Conservation (phyloP, 2,888 invertebrate species). For the Lycaena phlaeas region DNA sequence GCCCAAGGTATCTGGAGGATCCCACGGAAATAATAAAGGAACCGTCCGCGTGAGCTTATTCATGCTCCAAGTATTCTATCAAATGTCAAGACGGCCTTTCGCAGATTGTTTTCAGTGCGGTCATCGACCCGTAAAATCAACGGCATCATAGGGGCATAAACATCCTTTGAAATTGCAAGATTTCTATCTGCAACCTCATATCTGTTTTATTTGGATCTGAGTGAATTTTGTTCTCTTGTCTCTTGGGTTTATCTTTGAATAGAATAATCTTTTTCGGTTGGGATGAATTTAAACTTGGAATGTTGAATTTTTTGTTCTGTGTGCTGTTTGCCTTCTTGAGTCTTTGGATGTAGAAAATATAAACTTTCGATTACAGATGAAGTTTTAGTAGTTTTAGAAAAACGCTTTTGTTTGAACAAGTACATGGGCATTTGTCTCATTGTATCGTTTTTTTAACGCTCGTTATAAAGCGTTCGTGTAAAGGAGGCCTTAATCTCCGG, state of each 20-base stretch:
- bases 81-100: conserved; percentile 56
- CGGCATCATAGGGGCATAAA: conserved; percentile 36
- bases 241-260: conserved; percentile 1
- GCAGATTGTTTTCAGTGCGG: conserved; percentile 42
- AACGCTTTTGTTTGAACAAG: too few species aligned
- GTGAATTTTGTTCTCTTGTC: conserved; percentile 17
- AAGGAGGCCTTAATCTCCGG: too few species aligned
- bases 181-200: conserved; percentile 28
- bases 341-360: too few species aligned
- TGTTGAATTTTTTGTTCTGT: too few species aligned
- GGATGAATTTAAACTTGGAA: background rate
- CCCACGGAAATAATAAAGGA: conserved; percentile 28
- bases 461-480: too few species aligned
- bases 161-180: conserved; percentile 39
- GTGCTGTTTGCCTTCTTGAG: too few species aligned
- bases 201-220: conserved; percentile 23
- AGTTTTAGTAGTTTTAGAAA: too few species aligned
- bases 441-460: too few species aligned
- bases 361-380: too few species aligned
- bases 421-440: too few species aligned
- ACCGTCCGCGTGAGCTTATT: conserved; percentile 29
- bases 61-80: conserved; percentile 58
- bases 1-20: conserved; percentile 9
- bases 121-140: conserved; percentile 53
- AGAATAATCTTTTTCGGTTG: background rate